These are phyloP conservation scores for Macrophya annulata DNA, from an alignment of 2,888 invertebrate species.

Conservation along the genomic window DNA sequence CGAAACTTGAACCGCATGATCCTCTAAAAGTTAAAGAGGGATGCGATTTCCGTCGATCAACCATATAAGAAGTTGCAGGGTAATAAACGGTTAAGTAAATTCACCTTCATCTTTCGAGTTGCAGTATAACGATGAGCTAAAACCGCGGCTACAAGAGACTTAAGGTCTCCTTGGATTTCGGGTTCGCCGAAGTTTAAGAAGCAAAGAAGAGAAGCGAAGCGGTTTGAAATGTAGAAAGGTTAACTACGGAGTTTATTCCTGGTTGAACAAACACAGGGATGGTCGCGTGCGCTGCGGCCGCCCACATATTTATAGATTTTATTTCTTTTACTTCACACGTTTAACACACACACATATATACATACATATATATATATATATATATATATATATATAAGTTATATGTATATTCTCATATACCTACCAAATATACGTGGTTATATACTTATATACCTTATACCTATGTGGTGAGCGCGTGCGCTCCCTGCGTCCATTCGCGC, in stretches of 20 bases:
- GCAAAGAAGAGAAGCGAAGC: neutral
- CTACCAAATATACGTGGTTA: neutral
- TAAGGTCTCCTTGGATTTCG: constrained; percentile 9
- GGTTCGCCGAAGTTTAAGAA: constrained; percentile 17
- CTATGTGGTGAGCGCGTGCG: constrained; percentile 15
- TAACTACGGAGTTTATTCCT: constrained; percentile 75
- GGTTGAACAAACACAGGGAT: constrained; percentile 80
- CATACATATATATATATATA: neutral
- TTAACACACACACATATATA: neutral
- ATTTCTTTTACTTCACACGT: constrained; percentile 74
- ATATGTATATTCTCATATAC: no score
- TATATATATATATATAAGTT: neutral
- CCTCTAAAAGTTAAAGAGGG: neutral
- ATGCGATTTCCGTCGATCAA: neutral
- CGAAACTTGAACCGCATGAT: neutral
- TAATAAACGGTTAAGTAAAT: no score
- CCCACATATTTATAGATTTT: constrained; percentile 80
- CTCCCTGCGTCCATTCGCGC: constrained; percentile 35
- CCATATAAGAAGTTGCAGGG: no score
- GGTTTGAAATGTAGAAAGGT: constrained; percentile 53
- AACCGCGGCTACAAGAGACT: neutral
- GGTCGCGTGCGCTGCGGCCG: constrained; percentile 79
- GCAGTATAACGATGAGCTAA: neutral
- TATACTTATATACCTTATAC: neutral
- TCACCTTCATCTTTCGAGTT: no score